Evolutionary conservation across 2,888 invertebrate genomes (phyloP).

Genomic region (Drosophila setosimentum): DNA sequence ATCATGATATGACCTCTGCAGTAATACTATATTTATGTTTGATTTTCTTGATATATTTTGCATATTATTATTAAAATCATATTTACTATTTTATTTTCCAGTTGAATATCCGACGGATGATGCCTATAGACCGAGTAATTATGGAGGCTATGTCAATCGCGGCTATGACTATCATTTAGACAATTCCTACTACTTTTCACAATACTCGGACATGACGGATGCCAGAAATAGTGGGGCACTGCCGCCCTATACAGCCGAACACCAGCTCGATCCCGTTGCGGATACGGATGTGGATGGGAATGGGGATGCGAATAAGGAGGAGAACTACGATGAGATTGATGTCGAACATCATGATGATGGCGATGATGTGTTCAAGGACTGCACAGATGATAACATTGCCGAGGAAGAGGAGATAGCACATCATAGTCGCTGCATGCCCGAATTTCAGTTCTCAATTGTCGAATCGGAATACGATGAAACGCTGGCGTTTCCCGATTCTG

Average conservation of each 20-base stretch:
- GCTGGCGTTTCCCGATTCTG: conserved; percentile 91
- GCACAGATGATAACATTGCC: conserved; percentile 47
- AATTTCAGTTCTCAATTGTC: conserved; percentile 86
- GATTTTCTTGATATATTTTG: not conserved
- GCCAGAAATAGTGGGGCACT: conserved; percentile 31
- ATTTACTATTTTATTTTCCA: conserved; percentile 25
- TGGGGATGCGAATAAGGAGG: conserved; percentile 18
- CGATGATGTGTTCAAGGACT: conserved; percentile 54
- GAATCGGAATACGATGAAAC: conserved; percentile 94
- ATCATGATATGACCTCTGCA: not conserved
- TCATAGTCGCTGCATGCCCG: conserved; percentile 85
- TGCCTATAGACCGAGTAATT: conserved; percentile 62
- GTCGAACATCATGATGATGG: conserved; percentile 21
- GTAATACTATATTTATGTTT: not conserved
- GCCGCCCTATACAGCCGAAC: conserved; percentile 47
- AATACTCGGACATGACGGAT: conserved; percentile 73
- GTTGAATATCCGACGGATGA: conserved; percentile 73
- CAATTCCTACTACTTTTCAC: conserved; percentile 67
- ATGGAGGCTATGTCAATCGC: conserved; percentile 66
- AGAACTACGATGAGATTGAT: conserved; percentile 14
- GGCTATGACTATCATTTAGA: conserved; percentile 80
- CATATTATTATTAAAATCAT: not conserved
- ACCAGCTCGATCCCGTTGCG: conserved; percentile 3
- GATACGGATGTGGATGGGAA: conserved; percentile 15
- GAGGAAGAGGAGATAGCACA: conserved; percentile 43